phyloP scores from a whole-genome alignment of 2,888 invertebrate genomes.

The Ormyrus nitidulus region DNA sequence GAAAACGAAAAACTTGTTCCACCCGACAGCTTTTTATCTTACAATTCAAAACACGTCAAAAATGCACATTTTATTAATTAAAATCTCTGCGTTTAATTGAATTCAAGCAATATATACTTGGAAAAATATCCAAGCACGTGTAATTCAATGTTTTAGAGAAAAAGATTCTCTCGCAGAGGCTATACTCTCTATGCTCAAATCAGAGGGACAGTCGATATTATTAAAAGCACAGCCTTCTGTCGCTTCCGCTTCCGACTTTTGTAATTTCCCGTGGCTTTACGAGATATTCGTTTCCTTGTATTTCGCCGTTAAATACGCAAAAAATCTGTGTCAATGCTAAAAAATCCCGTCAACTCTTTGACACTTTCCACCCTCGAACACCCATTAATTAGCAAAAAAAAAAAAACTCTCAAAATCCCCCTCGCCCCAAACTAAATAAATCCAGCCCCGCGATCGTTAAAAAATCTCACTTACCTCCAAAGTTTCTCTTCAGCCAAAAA shows the following conservation, averaged over 20 bases:
- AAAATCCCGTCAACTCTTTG: no score
- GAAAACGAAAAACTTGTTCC: no score
- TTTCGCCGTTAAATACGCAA: slow-evolving; percentile 29
- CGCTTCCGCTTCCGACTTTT: slow-evolving; percentile 74
- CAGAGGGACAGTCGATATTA: slow-evolving; percentile 68
- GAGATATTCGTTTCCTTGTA: slow-evolving; percentile 55
- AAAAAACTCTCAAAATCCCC: no score
- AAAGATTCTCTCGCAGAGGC: slow-evolving; percentile 40
- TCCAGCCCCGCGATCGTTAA: no score
- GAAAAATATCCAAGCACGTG: not conserved
- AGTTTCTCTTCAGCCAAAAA: not conserved
- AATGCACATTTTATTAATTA: not conserved
- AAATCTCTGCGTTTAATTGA: not conserved
- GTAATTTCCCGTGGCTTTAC: slow-evolving; percentile 73
- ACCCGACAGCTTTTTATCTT: no score
- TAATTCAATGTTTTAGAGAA: slow-evolving; percentile 39
- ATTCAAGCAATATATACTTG: not conserved
- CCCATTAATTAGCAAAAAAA: no score
- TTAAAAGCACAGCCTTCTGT: slow-evolving; percentile 72
- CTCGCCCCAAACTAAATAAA: no score
- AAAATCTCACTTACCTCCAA: not conserved
- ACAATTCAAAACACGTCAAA: not conserved
- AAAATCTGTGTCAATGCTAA: not conserved
- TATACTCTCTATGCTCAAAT: slow-evolving; percentile 33
- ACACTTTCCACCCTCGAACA: no score